Evolutionary conservation across 2,888 invertebrate genomes (phyloP).

Genomic region (Epinotia ramella): DNA sequence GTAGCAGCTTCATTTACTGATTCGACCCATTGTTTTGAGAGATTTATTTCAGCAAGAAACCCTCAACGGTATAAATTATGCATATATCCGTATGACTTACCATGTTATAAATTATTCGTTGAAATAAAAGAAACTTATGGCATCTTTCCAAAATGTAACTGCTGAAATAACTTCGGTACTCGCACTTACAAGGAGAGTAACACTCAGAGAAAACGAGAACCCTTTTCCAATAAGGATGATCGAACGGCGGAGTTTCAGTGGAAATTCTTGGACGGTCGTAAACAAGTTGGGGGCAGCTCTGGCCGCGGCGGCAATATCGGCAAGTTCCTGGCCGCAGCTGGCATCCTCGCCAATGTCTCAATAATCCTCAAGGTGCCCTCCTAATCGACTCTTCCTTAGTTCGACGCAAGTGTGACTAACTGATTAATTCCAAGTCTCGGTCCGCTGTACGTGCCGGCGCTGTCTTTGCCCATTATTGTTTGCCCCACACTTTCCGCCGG

Average conservation of each 20-base stretch:
- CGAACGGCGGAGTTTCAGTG: conserved; percentile 75
- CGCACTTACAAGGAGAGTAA: conserved; percentile 59
- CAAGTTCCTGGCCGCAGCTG: conserved; percentile 80
- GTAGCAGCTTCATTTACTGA: no score
- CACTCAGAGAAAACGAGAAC: conserved; percentile 61
- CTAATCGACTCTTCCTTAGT: conserved; percentile 84
- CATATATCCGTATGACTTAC: conserved; percentile 51
- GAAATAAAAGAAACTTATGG: conserved; percentile 62
- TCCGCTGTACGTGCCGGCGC: conserved; percentile 71
- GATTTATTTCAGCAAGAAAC: background rate
- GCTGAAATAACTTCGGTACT: conserved; percentile 62
- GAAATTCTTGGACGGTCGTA: conserved; percentile 78
- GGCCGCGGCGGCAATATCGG: conserved; percentile 77
- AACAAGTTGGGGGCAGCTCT: conserved; percentile 77
- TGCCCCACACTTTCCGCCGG: conserved; percentile 71
- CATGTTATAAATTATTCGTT: conserved; percentile 59
- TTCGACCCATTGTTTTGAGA: background rate
- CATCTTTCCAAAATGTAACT: conserved; percentile 64
- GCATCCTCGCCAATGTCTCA: conserved; percentile 80
- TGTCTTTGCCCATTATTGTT: conserved; percentile 76
- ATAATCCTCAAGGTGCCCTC: conserved; percentile 83
- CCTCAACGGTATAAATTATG: conserved; percentile 22
- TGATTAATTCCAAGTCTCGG: conserved; percentile 80
- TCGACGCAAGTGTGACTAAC: conserved; percentile 84
- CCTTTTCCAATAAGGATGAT: conserved; percentile 78